Evolutionary conservation across 2,113 vertebrate species (phyloP).

Genomic region (Etheostoma cragini): DNA sequence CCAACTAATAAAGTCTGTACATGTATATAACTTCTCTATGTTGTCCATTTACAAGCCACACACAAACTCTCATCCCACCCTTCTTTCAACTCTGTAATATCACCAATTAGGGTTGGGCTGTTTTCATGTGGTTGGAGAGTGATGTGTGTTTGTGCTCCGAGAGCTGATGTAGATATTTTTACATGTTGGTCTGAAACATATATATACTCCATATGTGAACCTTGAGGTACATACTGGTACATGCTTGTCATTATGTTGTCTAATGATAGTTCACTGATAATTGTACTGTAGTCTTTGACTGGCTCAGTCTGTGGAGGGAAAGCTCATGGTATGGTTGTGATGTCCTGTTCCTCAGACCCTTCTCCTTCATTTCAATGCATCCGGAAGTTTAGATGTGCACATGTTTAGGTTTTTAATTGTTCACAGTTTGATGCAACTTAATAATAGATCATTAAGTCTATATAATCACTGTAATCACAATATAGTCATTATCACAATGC

Average conservation of each 20-base stretch:
- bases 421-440: conserved; percentile 20
- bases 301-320: background rate
- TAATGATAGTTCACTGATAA: conserved; percentile 30
- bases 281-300: background rate
- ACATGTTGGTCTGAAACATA: conserved; percentile 24
- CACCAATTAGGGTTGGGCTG: conserved; percentile 13
- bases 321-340: background rate
- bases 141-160: background rate
- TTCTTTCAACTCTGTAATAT: conserved; percentile 29
- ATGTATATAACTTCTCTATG: too few species aligned
- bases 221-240: background rate
- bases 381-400: background rate
- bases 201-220: conserved; percentile 49
- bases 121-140: conserved; percentile 52
- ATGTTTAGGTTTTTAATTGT: conserved; percentile 13
- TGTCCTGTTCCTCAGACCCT: background rate
- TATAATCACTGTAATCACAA: background rate
- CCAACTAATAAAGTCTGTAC: too few species aligned
- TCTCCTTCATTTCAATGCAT: background rate
- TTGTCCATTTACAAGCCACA: conserved; percentile 28
- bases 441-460: conserved; percentile 31
- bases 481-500: conserved; percentile 13
- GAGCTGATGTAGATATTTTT: conserved; percentile 4
- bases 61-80: background rate
- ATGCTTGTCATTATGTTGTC: conserved; percentile 31